phyloP scores from a whole-genome alignment of 1,140 invertebrate species.

The Pachypeltis micranthus region DNA sequence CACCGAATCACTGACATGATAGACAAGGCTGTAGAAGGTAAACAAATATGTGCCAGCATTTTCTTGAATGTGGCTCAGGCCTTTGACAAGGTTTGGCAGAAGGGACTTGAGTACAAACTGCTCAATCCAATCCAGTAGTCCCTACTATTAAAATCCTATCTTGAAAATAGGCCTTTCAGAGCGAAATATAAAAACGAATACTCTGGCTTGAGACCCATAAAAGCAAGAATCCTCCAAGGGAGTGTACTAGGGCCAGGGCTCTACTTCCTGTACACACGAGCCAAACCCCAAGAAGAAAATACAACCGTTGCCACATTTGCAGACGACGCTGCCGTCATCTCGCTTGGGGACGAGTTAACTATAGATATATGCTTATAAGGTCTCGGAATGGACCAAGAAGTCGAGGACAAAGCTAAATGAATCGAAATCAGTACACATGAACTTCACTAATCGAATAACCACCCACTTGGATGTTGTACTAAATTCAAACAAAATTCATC shows the following conservation, averaged over 20 bases:
- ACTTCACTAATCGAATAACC: not conserved
- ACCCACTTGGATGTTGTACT: too few species aligned
- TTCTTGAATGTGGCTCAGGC: too few species aligned
- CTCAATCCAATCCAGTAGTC: too few species aligned
- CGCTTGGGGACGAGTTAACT: not conserved
- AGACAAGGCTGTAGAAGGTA: too few species aligned
- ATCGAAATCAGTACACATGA: not conserved
- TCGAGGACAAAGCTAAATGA: not conserved
- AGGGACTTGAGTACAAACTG: too few species aligned
- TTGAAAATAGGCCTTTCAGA: not conserved
- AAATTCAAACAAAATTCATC: too few species aligned
- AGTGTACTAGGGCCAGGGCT: constrained; percentile 28
- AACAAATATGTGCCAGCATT: too few species aligned
- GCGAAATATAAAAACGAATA: not conserved
- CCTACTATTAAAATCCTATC: too few species aligned
- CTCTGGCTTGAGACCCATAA: not conserved
- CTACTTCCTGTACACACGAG: constrained; percentile 29
- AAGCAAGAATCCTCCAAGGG: constrained; percentile 30
- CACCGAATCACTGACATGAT: too few species aligned
- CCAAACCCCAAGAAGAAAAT: constrained; percentile 26
- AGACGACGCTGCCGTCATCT: constrained; percentile 28
- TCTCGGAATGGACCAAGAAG: not conserved
- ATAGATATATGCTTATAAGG: not conserved
- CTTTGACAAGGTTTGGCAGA: too few species aligned
- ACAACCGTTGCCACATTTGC: constrained; percentile 28